phyloP scores from a whole-genome alignment of 2,888 invertebrate genomes.

The Amitus sp. region DNA sequence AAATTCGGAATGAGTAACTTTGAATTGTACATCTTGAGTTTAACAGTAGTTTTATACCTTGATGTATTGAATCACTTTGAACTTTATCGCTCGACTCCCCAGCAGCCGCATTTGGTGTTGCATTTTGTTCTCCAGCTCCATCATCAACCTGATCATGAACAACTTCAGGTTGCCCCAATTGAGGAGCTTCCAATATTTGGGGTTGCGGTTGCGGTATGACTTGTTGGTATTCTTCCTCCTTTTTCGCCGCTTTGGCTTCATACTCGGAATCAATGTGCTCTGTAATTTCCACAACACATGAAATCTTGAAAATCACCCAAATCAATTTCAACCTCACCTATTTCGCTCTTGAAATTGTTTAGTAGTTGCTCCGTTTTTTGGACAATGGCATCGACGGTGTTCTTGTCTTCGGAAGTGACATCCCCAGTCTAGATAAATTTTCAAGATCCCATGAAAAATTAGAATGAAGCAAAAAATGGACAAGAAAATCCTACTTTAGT shows the following conservation, averaged over 20 bases:
- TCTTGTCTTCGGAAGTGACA: slow-evolving; percentile 50
- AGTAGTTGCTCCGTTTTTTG: slow-evolving; percentile 51
- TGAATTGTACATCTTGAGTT: too few species aligned
- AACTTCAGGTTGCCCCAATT: slow-evolving; percentile 14
- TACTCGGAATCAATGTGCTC: slow-evolving; percentile 48
- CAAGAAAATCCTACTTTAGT: slow-evolving; percentile 47
- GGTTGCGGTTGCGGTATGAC: slow-evolving; percentile 59
- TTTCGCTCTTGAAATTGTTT: slow-evolving; percentile 48
- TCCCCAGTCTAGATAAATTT: slow-evolving; percentile 48
- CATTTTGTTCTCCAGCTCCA: slow-evolving; percentile 5
- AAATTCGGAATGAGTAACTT: too few species aligned
- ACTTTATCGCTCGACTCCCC: slow-evolving; percentile 16
- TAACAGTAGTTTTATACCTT: too few species aligned
- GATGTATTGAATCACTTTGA: too few species aligned
- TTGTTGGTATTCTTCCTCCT: slow-evolving; percentile 69
- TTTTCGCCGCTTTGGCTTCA: slow-evolving; percentile 50
- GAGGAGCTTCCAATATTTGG: slow-evolving; percentile 27
- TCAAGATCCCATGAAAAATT: too few species aligned
- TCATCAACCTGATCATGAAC: slow-evolving; percentile 17
- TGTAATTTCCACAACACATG: slow-evolving; percentile 29
- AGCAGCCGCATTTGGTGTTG: slow-evolving; percentile 8
- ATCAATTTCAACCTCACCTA: slow-evolving; percentile 46
- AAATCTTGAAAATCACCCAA: neutral
- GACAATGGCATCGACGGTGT: slow-evolving; percentile 50
- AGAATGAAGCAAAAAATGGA: neutral